A percentile compares a stretch with the other conserved stretches of the same genome.
Conservation (phyloP, 1,140 invertebrate species). For the Varroa destructor region DNA sequence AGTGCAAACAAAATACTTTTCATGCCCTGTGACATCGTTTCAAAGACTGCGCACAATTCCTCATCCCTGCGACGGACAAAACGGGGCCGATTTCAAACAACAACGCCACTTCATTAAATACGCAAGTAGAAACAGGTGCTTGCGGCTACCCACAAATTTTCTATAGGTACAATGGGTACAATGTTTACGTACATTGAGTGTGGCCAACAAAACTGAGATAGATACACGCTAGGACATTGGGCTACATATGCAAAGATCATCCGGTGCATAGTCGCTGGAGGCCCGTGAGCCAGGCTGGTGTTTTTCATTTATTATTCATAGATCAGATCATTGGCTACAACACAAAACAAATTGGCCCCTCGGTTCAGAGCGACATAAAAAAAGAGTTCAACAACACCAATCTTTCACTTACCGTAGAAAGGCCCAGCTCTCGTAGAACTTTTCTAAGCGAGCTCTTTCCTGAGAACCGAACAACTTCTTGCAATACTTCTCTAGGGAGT, state of each 20-base stretch:
- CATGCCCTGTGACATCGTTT: slow-evolving; percentile 26
- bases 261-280: too few species aligned
- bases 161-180: too few species aligned
- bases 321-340: slow-evolving; percentile 30
- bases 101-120: too few species aligned
- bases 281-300: too few species aligned
- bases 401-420: slow-evolving; percentile 50
- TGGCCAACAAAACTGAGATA: too few species aligned
- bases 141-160: too few species aligned
- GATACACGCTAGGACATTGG: too few species aligned
- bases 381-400: slow-evolving; percentile 20
- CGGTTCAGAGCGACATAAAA: slow-evolving; percentile 27
- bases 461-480: slow-evolving; percentile 29
- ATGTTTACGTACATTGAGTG: too few species aligned
- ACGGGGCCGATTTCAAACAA: not conserved
- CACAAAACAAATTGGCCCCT: slow-evolving; percentile 32
- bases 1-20: slow-evolving; percentile 69
- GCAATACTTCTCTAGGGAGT: slow-evolving; percentile 62
- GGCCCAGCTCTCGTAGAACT: slow-evolving; percentile 71
- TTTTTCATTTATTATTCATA: not conserved
- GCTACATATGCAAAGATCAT: too few species aligned
- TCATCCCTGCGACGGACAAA: slow-evolving; percentile 2
- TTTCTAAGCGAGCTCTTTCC: slow-evolving; percentile 43
- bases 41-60: slow-evolving; percentile 12
- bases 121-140: too few species aligned